A percentile compares a stretch with the other conserved stretches of the same genome.
phyloP scores from a whole-genome alignment of 2,888 invertebrate species.

The Autographa pulchrina region DNA sequence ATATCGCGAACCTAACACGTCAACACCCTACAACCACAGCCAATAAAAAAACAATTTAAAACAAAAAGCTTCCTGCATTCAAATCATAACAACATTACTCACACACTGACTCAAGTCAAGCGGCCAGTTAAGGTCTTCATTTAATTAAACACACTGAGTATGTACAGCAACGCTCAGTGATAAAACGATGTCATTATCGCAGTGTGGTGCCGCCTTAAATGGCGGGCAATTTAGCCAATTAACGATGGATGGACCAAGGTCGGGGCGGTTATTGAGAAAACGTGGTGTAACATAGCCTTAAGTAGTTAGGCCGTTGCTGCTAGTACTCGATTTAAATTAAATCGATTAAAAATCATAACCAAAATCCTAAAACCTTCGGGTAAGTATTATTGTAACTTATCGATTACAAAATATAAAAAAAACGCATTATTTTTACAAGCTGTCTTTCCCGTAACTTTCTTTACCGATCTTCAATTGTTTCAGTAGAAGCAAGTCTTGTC shows the following conservation, averaged over 20 bases:
- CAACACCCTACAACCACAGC: conserved; percentile 34
- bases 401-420: no score
- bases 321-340: conserved; percentile 21
- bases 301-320: conserved; percentile 26
- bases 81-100: conserved; percentile 62
- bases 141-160: conserved; percentile 76
- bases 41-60: conserved; percentile 61
- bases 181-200: conserved; percentile 82
- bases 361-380: not conserved
- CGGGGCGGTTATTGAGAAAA: conserved; percentile 71
- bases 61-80: conserved; percentile 63
- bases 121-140: conserved; percentile 62
- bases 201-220: conserved; percentile 76
- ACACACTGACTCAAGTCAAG: conserved; percentile 56
- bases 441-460: no score
- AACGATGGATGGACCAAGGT: conserved; percentile 81
- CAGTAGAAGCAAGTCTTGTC: not conserved
- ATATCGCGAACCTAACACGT: conserved; percentile 11
- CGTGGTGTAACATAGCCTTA: conserved; percentile 69
- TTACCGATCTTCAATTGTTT: no score
- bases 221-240: conserved; percentile 84
- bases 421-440: no score
- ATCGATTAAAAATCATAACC: not conserved
- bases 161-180: conserved; percentile 64
- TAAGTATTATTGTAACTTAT: no score